A percentile compares a stretch with the other conserved stretches of the same genome.
Conservation (phyloP, 2,888 invertebrate species). For the Entomobrya proxima region DNA sequence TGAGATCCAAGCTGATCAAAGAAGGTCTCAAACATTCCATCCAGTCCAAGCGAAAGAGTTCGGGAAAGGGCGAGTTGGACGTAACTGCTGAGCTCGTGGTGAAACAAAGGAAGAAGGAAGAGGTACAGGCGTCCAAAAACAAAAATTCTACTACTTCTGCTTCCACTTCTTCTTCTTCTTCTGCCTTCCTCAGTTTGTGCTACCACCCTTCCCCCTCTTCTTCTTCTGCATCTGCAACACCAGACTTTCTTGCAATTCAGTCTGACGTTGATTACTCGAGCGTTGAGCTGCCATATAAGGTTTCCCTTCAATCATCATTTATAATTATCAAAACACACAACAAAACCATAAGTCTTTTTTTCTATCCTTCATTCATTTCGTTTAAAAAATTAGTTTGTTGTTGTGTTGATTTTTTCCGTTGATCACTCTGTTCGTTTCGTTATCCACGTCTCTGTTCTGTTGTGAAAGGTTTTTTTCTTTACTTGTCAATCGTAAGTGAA, state of each 20-base stretch:
- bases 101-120: conserved; percentile 78
- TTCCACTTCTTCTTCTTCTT: conserved; percentile 50
- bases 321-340: conserved; percentile 20
- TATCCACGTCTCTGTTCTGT: neutral
- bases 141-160: conserved; percentile 48
- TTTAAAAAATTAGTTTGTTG: neutral
- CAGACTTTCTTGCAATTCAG: conserved; percentile 65
- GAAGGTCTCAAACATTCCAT: conserved; percentile 91
- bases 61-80: conserved; percentile 79
- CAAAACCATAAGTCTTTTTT: conserved; percentile 39
- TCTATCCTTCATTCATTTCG: conserved; percentile 41
- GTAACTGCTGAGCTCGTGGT: conserved; percentile 77
- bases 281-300: conserved; percentile 70
- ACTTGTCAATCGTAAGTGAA: neutral
- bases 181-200: conserved; percentile 59
- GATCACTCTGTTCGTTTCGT: conserved; percentile 16
- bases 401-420: conserved; percentile 30
- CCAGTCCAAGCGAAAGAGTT: conserved; percentile 89
- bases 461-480: conserved; percentile 27
- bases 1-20: conserved; percentile 93
- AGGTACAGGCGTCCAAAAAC: conserved; percentile 76
- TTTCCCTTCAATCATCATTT: conserved; percentile 58
- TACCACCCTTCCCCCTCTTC: conserved; percentile 55
- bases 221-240: conserved; percentile 48
- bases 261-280: conserved; percentile 63